Percentiles rank a stretch among this genome's conserved stretches.
These are phyloP conservation scores for Lucifuga dentata DNA, from an alignment of 2,113 vertebrate genomes.

Conservation along the genomic window DNA sequence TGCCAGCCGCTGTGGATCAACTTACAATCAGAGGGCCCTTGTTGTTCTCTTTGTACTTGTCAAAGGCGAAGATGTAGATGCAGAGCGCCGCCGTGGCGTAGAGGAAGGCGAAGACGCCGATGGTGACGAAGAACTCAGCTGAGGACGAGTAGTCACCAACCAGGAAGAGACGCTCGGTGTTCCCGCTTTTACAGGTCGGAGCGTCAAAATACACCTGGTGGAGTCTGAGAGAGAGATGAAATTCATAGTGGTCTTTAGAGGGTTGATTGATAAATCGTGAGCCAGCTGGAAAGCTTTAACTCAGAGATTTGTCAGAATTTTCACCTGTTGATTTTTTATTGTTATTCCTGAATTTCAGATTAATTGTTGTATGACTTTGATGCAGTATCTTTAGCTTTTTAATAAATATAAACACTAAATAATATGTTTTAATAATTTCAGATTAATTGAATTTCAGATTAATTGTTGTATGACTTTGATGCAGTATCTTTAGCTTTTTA, in stretches of 20 bases:
- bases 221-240: constrained; percentile 79
- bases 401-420: no score
- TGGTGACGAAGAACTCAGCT: constrained; percentile 93
- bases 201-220: constrained; percentile 93
- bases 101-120: constrained; percentile 92
- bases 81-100: constrained; percentile 90
- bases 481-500: no score
- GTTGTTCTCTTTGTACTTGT: constrained; percentile 93
- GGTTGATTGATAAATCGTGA: no score
- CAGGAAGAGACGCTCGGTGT: constrained; percentile 83
- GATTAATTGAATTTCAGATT: no score
- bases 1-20: constrained; percentile 6
- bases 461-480: no score
- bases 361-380: no score
- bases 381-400: no score
- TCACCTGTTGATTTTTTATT: no score
- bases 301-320: not conserved
- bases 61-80: constrained; percentile 88
- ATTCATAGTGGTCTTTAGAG: no score
- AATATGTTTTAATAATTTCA: no score
- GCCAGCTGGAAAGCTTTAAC: no score
- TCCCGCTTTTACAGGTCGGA: constrained; percentile 84
- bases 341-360: no score
- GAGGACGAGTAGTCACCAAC: constrained; percentile 92
- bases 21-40: constrained; percentile 91